Conservation (phyloP, 1,140 invertebrate species). For the Drosophila quadrilineata region DNA sequence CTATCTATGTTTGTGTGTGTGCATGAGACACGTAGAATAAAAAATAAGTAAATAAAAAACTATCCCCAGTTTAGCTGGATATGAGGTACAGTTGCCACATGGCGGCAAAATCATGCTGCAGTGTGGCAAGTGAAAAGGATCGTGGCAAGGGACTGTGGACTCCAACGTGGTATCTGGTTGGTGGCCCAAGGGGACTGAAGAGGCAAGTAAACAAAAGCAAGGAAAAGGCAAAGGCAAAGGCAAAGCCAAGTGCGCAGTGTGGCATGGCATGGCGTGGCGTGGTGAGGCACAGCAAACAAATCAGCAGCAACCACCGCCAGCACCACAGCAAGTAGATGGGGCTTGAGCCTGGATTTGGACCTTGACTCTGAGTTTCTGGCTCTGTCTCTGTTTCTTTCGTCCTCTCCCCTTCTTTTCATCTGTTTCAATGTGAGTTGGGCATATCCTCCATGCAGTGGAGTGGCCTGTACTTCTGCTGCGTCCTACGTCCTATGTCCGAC, state of each 20-base stretch:
- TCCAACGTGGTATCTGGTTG: conserved; percentile 6
- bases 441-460: conserved; percentile 67
- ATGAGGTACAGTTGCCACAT: conserved; percentile 51
- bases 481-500: background rate
- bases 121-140: conserved; percentile 42
- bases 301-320: conserved; percentile 2
- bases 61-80: background rate
- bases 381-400: background rate
- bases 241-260: conserved; percentile 29
- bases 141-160: conserved; percentile 15
- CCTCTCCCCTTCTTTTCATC: too few relatives aligned
- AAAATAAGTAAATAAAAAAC: too few relatives aligned
- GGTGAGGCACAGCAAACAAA: conserved; percentile 41
- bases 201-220: conserved; percentile 22
- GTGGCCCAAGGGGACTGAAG: conserved; percentile 12
- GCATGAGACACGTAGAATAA: too few relatives aligned
- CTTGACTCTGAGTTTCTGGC: conserved; percentile 25
- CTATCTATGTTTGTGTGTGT: too few relatives aligned
- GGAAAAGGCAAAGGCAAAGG: conserved; percentile 4
- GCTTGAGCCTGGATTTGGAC: conserved; percentile 16
- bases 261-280: too few relatives aligned
- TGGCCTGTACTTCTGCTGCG: background rate
- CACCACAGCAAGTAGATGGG: background rate
- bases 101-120: background rate
- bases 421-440: background rate